Percentiles rank a stretch among this genome's conserved stretches.
Evolutionary conservation across 2,888 invertebrate species (phyloP).

Genomic region (Drosophila anceps): DNA sequence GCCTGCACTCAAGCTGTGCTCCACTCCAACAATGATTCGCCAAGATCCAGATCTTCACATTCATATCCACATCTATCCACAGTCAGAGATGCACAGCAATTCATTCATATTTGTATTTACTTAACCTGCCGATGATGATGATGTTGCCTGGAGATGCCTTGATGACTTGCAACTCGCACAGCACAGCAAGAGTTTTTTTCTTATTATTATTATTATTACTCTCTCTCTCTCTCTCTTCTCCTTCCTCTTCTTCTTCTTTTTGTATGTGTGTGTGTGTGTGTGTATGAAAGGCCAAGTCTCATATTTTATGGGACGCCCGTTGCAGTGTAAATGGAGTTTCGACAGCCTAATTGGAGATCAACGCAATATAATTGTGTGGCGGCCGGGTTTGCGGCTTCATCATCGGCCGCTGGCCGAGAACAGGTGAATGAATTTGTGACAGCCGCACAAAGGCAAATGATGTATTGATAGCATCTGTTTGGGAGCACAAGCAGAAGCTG

Average conservation of each 20-base stretch:
- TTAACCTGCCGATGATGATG: slow-evolving; percentile 69
- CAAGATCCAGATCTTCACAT: slow-evolving; percentile 66
- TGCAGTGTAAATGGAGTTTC: slow-evolving; percentile 81
- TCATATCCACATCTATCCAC: slow-evolving; percentile 28
- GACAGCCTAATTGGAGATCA: slow-evolving; percentile 82
- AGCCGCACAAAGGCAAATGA: slow-evolving; percentile 77
- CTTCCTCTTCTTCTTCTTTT: slow-evolving; percentile 16
- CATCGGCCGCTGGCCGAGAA: slow-evolving; percentile 56
- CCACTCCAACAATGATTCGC: slow-evolving; percentile 72
- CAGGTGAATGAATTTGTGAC: slow-evolving; percentile 80
- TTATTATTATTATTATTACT: slow-evolving; percentile 28
- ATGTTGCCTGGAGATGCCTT: slow-evolving; percentile 60
- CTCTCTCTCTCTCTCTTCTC: slow-evolving; percentile 11
- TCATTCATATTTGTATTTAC: slow-evolving; percentile 79
- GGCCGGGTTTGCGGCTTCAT: slow-evolving; percentile 42
- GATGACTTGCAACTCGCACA: slow-evolving; percentile 69
- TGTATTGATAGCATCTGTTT: slow-evolving; percentile 81
- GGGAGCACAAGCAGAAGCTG: slow-evolving; percentile 56
- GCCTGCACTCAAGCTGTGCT: slow-evolving; percentile 64
- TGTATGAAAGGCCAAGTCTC: slow-evolving; percentile 56
- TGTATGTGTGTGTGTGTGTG: slow-evolving; percentile 3
- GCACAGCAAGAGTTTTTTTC: slow-evolving; percentile 48
- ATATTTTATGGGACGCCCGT: slow-evolving; percentile 69
- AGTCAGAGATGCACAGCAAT: slow-evolving; percentile 53
- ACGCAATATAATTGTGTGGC: slow-evolving; percentile 76